A percentile compares a stretch with the other conserved stretches of the same genome.
Conservation (phyloP, 2,113 vertebrate genomes). For the Nanorana parkeri region DNA sequence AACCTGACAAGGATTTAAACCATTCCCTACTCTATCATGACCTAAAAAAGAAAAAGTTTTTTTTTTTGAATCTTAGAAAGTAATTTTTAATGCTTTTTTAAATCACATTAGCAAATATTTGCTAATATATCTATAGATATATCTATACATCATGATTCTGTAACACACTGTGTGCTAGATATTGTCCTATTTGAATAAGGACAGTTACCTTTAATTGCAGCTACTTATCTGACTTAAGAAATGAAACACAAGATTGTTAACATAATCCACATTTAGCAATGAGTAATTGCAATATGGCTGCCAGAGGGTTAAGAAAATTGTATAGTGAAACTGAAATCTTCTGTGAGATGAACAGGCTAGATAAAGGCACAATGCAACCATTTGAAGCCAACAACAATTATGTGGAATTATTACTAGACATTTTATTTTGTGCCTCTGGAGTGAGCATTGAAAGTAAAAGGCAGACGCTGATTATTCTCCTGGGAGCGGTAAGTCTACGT, state of each 20-base stretch:
- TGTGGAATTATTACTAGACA: slow-evolving; percentile 69
- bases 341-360: slow-evolving; percentile 45
- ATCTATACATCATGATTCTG: too few species aligned
- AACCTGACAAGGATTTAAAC: too few species aligned
- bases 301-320: slow-evolving; percentile 48
- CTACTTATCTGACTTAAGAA: too few species aligned
- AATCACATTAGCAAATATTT: too few species aligned
- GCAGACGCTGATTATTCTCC: slow-evolving; percentile 65
- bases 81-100: too few species aligned
- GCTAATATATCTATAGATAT: too few species aligned
- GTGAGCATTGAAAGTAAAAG: slow-evolving; percentile 73
- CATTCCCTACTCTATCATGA: too few species aligned
- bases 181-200: too few species aligned
- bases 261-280: not conserved
- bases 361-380: slow-evolving; percentile 67
- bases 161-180: too few species aligned
- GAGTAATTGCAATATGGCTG: slow-evolving; percentile 4
- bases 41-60: too few species aligned
- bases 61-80: too few species aligned
- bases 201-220: too few species aligned
- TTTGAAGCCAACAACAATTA: slow-evolving; percentile 71
- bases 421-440: slow-evolving; percentile 72
- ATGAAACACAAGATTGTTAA: not conserved
- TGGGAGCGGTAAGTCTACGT: slow-evolving; percentile 74
- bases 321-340: slow-evolving; percentile 44